Percentiles rank a stretch among this genome's conserved stretches.
These are phyloP conservation scores for Cossypha dichroa DNA, from an alignment of 2,797 vertebrate genomes.

Conservation along the genomic window DNA sequence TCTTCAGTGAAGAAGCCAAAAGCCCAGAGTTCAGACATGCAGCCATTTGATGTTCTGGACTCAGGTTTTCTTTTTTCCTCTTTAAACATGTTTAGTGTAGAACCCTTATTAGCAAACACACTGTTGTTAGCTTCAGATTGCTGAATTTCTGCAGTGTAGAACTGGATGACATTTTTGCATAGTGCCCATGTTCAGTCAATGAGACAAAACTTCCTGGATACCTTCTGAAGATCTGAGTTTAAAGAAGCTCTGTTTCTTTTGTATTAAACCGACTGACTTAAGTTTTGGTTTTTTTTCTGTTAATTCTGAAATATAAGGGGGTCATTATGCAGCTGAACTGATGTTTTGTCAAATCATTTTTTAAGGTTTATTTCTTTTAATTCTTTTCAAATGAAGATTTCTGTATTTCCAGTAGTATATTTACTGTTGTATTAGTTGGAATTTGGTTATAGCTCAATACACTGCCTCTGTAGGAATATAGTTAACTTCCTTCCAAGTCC, in stretches of 20 bases:
- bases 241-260: background rate
- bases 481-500: slow-evolving; percentile 20
- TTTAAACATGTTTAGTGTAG: background rate
- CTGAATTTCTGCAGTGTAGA: background rate
- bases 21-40: background rate
- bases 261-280: slow-evolving; percentile 1
- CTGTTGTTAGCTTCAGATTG: background rate
- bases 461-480: slow-evolving; percentile 24
- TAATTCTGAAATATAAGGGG: slow-evolving; percentile 15
- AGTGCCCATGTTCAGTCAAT: background rate
- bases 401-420: slow-evolving; percentile 59
- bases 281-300: background rate
- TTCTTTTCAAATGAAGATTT: slow-evolving; percentile 44
- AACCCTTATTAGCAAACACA: slow-evolving; percentile 15
- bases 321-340: slow-evolving; percentile 29
- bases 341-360: background rate
- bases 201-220: slow-evolving; percentile 6
- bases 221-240: background rate
- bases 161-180: background rate
- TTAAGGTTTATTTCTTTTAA: slow-evolving; percentile 49
- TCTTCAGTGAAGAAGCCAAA: slow-evolving; percentile 46
- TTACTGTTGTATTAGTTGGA: slow-evolving; percentile 56
- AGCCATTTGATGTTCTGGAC: background rate
- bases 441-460: slow-evolving; percentile 40
- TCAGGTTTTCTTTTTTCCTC: background rate